These are phyloP conservation scores for Agrotis ipsilon DNA, from an alignment of 2,888 invertebrate genomes.

Conservation along the genomic window DNA sequence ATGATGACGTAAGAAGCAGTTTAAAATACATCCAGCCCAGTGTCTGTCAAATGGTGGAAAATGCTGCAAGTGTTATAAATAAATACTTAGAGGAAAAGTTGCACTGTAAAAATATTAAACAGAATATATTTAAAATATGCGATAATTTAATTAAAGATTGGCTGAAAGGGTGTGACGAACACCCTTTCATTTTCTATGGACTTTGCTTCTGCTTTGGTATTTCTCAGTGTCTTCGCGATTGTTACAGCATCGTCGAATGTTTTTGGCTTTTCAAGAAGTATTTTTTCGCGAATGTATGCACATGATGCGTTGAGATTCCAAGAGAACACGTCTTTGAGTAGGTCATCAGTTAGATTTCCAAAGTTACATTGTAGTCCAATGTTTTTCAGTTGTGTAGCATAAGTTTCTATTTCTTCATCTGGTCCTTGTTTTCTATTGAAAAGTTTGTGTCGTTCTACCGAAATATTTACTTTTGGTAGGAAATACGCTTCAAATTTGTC, in stretches of 20 bases:
- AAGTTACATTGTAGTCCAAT: background rate
- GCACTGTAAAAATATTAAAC: background rate
- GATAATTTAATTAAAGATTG: conserved; percentile 1
- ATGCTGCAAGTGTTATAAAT: conserved; percentile 1
- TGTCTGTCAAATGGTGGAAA: conserved; percentile 1
- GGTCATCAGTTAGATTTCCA: background rate
- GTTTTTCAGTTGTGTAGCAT: background rate
- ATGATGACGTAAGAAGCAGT: conserved; percentile 2
- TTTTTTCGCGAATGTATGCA: too few species aligned
- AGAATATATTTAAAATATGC: background rate
- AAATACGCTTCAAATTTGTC: too few species aligned
- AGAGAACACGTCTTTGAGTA: too few species aligned
- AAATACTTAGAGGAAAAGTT: background rate
- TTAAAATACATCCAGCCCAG: conserved; percentile 3
- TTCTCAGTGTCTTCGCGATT: too few species aligned
- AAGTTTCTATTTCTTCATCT: background rate
- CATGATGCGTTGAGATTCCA: too few species aligned
- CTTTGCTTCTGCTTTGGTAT: too few species aligned
- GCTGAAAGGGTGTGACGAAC: background rate
- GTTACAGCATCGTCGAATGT: too few species aligned
- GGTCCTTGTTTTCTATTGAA: conserved; percentile 5
- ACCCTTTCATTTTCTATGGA: too few species aligned
- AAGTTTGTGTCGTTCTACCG: background rate
- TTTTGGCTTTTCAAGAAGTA: too few species aligned
- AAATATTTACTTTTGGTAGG: too few species aligned